A percentile compares a stretch with the other conserved stretches of the same genome.
These are phyloP conservation scores for Dynastes tityus DNA, from an alignment of 2,888 invertebrate genomes.

Conservation along the genomic window DNA sequence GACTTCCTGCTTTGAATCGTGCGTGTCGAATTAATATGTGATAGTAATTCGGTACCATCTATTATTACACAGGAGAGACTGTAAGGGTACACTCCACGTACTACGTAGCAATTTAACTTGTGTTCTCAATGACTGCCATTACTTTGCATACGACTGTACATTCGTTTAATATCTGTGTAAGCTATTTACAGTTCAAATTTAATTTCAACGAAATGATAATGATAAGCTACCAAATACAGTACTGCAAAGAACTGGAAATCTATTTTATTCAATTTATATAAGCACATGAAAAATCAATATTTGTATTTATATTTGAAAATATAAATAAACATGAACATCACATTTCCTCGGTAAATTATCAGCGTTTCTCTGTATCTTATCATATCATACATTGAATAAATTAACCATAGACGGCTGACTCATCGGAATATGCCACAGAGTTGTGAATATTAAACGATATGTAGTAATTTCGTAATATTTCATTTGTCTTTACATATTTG, in stretches of 20 bases:
- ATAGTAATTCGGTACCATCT: no score
- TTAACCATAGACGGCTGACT: background rate
- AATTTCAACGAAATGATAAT: no score
- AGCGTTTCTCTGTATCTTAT: background rate
- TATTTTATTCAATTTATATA: conserved; percentile 30
- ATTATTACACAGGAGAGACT: no score
- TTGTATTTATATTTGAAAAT: background rate
- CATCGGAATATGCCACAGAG: background rate
- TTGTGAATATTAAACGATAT: conserved; percentile 8
- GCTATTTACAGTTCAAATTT: background rate
- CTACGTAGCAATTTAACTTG: no score
- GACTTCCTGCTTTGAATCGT: no score
- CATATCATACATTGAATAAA: background rate
- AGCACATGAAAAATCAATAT: conserved; percentile 44
- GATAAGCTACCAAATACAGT: no score
- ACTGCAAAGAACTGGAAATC: conserved; percentile 1
- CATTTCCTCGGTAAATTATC: conserved; percentile 11
- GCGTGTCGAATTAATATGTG: no score
- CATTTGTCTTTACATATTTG: no score
- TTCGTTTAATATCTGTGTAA: background rate
- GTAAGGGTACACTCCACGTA: no score
- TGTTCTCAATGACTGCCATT: no score
- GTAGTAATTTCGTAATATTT: background rate
- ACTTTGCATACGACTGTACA: background rate
- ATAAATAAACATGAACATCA: conserved; percentile 24